phyloP scores from a whole-genome alignment of 2,797 vertebrate genomes.

The Cossypha caffra region DNA sequence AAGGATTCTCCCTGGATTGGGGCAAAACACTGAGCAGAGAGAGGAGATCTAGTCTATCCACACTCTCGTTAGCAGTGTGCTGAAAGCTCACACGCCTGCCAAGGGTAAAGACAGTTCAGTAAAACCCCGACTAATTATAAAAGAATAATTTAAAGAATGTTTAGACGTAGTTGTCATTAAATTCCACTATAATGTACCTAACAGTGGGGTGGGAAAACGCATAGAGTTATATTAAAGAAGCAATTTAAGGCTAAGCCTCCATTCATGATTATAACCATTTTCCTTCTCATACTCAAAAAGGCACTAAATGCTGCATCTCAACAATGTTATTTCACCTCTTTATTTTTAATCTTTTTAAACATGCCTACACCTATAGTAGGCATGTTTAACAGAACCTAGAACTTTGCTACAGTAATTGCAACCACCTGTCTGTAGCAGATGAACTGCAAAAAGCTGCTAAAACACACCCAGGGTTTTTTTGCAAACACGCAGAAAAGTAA shows the following conservation, averaged over 20 bases:
- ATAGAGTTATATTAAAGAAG: background rate
- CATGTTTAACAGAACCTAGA: background rate
- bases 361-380: background rate
- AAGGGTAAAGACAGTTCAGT: background rate
- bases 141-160: background rate
- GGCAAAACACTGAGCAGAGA: background rate
- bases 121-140: background rate
- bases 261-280: background rate
- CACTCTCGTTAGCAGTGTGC: background rate
- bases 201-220: background rate
- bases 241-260: background rate
- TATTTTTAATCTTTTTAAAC: background rate
- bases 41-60: background rate
- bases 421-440: background rate
- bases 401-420: background rate
- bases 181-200: background rate
- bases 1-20: background rate
- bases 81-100: accelerated
- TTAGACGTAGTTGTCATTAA: background rate
- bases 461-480: background rate
- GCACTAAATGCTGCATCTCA: background rate
- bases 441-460: background rate
- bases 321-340: background rate
- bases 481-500: constrained; percentile 31
- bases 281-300: background rate